Percentiles rank a stretch among this genome's conserved stretches.
These are phyloP conservation scores for Hyposoter didymator DNA, from an alignment of 2,888 invertebrate species.

Conservation along the genomic window DNA sequence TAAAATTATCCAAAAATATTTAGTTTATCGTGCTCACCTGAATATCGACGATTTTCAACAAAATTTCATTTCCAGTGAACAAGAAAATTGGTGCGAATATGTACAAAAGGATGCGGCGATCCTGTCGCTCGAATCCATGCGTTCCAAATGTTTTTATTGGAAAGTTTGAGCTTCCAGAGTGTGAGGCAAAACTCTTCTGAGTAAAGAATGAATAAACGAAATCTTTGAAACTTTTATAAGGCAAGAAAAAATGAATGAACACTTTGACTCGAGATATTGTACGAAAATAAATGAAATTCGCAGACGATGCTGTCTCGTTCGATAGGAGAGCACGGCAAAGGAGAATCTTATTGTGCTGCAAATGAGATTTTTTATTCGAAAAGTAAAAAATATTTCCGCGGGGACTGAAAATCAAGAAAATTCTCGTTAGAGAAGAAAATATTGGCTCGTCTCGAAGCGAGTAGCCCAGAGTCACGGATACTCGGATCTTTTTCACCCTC, in stretches of 20 bases:
- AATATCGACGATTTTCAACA: too few species aligned
- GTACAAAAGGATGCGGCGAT: too few species aligned
- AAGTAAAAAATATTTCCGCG: constrained; percentile 48
- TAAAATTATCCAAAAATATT: too few species aligned
- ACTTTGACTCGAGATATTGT: background rate
- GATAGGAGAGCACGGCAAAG: background rate
- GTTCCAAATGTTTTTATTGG: too few species aligned
- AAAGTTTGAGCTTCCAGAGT: background rate
- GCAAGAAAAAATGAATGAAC: background rate
- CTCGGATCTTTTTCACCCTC: background rate
- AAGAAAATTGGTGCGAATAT: too few species aligned
- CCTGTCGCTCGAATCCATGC: too few species aligned
- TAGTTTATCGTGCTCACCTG: too few species aligned
- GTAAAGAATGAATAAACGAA: background rate
- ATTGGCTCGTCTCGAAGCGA: constrained; percentile 43
- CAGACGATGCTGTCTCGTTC: constrained; percentile 13
- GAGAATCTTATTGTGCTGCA: background rate
- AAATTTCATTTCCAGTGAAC: too few species aligned
- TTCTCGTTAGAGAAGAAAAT: constrained; percentile 57
- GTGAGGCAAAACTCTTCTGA: background rate
- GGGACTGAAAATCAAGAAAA: background rate
- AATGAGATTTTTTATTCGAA: constrained; percentile 39
- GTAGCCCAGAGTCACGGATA: constrained; percentile 29
- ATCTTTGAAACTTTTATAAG: background rate
- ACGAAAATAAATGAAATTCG: background rate